Evolutionary conservation across 2,113 vertebrate genomes (phyloP).

Genomic region (Speoplatyrhinus poulsoni): DNA sequence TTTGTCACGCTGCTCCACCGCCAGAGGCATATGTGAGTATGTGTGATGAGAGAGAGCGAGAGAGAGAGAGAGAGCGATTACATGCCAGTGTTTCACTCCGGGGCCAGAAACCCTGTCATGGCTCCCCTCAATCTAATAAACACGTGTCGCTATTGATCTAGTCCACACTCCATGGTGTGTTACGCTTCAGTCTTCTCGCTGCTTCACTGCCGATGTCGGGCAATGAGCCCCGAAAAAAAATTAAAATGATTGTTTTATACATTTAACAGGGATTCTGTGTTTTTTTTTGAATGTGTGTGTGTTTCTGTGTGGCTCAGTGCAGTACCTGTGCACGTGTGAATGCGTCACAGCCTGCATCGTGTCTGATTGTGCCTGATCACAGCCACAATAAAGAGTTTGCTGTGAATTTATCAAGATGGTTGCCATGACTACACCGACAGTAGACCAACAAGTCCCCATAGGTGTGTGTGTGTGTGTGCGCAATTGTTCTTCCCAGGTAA

Average conservation of each 20-base stretch:
- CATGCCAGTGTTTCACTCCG: constrained; percentile 54
- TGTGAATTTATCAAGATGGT: constrained; percentile 14
- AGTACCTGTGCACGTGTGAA: neutral
- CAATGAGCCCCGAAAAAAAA: too few species aligned
- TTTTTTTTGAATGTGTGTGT: neutral
- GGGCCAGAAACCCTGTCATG: constrained; percentile 43
- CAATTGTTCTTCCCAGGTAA: neutral
- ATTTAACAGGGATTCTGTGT: neutral
- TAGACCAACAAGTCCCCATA: neutral
- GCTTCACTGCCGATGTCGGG: neutral
- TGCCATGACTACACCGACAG: constrained; percentile 3
- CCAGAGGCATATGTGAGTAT: too few species aligned
- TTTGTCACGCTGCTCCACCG: too few species aligned
- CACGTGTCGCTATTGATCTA: constrained; percentile 68
- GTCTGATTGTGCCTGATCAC: neutral
- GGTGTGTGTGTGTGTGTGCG: neutral
- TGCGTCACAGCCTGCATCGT: neutral
- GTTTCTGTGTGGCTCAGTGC: neutral
- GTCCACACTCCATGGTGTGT: constrained; percentile 25
- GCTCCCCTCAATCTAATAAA: constrained; percentile 62
- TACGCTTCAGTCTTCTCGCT: constrained; percentile 10
- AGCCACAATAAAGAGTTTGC: neutral
- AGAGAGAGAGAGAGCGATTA: constrained; percentile 44
- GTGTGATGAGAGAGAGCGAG: neutral
- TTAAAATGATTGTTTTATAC: too few species aligned